A percentile compares a stretch with the other conserved stretches of the same genome.
phyloP scores from a whole-genome alignment of 2,113 vertebrate genomes.

The Pseudorectes ferrugineus region DNA sequence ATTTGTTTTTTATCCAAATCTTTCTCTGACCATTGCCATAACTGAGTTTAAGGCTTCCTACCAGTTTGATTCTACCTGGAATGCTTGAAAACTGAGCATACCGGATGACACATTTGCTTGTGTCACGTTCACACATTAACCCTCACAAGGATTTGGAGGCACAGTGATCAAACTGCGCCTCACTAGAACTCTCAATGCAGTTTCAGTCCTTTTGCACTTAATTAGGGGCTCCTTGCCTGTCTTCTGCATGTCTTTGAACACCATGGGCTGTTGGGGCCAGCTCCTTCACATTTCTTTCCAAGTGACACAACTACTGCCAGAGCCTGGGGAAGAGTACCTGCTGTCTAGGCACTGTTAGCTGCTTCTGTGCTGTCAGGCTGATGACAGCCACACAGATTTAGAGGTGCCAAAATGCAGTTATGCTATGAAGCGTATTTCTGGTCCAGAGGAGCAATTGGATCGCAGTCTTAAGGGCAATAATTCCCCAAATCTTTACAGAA shows the following conservation, averaged over 20 bases:
- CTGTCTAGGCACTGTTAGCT: not conserved
- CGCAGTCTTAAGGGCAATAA: not conserved
- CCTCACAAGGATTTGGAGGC: not conserved
- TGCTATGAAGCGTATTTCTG: not conserved
- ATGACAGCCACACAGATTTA: not conserved
- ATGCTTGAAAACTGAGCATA: not conserved
- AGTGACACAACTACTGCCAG: not conserved
- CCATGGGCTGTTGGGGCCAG: not conserved
- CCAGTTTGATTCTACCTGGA: not conserved
- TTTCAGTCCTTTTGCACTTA: not conserved
- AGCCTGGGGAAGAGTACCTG: not conserved
- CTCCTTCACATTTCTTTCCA: not conserved
- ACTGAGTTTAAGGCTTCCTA: not conserved
- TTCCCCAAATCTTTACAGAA: not conserved
- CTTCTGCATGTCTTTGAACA: not conserved
- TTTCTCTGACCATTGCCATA: not conserved
- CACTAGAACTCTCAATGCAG: not conserved
- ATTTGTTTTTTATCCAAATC: not conserved
- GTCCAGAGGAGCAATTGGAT: not conserved
- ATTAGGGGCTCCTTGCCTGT: not conserved
- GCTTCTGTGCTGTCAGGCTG: not conserved
- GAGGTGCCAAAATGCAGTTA: not conserved
- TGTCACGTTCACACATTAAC: not conserved
- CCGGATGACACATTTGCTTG: not conserved
- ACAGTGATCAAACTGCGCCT: accelerated